Evolutionary conservation across 2,113 vertebrate genomes (phyloP), one percentile per base, ranked within the genome.

Genomic region (Mesoclemmys tuberculata): DNA sequence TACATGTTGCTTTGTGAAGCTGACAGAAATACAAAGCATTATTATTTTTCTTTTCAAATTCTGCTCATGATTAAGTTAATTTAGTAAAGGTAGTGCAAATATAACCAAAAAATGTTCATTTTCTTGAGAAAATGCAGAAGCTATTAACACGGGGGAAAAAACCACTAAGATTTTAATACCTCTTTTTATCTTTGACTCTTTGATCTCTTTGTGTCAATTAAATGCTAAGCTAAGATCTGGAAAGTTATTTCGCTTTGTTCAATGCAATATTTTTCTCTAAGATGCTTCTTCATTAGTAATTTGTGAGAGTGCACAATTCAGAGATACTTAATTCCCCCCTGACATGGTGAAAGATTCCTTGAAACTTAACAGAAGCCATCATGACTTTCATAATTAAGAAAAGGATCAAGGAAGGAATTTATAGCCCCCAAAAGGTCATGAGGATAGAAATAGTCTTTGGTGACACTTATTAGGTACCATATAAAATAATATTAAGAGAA

Each of bases 51-150:
- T 75, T 16, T 24, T 56, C 7, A 18, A 88, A 68, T 44, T 7
- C n/a, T 85, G 18, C 1, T 87, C 22, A 80, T 5, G 7, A 6
- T 44, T n/a, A 82, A 49, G 22, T 22, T 80, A 64, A 84, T 83
- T 94, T 93, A 80, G 9, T 35, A 90, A 88, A 88, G 0, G 1
- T 74, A 14, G 44, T 81, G 1, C 3, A 88, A 41, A 49, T 35
- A 31, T 24, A 35, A 4, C 10, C 10, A 64, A 88, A 90, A 24
- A 0, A 3, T 2, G 2, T 49, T 2, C 80, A 3, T 38, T 74
- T 0, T 9, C n/a, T 52, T 84, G 54, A 49, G 12, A 7, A 26
- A 87, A 84, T 68, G 2, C 1, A 41, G 11, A 35, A 81, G 5
- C 41, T 3, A 35, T 31, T 52, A 77, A 44, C 2, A 58, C 71